A percentile compares a stretch with the other conserved stretches of the same genome.
phyloP scores from a whole-genome alignment of 2,797 vertebrate species.

The Helarctos malayanus region DNA sequence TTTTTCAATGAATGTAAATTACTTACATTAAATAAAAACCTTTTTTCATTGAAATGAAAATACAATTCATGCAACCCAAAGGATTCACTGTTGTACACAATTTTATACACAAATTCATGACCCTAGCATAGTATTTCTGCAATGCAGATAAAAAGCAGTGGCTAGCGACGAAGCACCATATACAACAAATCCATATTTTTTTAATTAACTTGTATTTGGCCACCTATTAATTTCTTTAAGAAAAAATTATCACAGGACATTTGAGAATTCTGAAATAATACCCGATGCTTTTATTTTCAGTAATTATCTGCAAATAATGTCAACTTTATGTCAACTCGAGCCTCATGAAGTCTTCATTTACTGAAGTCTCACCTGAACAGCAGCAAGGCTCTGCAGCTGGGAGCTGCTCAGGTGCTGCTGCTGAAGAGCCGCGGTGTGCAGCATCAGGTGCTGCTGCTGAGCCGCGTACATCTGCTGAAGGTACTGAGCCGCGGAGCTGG shows the following conservation, averaged over 20 bases:
- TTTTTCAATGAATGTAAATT: constrained; percentile 36
- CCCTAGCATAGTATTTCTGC: not conserved
- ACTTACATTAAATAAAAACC: not conserved
- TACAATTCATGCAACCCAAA: constrained; percentile 39
- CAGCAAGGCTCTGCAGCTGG: constrained; percentile 94
- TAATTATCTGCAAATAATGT: not conserved
- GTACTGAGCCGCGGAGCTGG: constrained; percentile 96
- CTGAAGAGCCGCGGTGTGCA: constrained; percentile 96
- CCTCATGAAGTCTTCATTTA: not conserved
- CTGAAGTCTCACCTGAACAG: constrained; percentile 92
- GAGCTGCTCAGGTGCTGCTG: constrained; percentile 94
- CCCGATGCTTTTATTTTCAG: not conserved
- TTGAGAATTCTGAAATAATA: constrained; percentile 10
- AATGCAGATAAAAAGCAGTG: constrained; percentile 40
- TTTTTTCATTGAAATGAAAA: constrained; percentile 56
- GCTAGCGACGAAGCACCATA: not conserved
- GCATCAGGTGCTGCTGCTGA: constrained; percentile 97
- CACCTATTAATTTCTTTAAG: constrained; percentile 23
- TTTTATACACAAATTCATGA: not conserved
- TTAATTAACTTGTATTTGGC: not conserved
- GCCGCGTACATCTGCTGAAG: constrained; percentile 98
- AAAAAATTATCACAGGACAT: constrained; percentile 13
- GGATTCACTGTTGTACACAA: constrained; percentile 5
- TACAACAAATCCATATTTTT: not conserved
- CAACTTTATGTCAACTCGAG: not conserved